Conservation (phyloP, 2,797 vertebrate genomes). For the Netta rufina region DNA sequence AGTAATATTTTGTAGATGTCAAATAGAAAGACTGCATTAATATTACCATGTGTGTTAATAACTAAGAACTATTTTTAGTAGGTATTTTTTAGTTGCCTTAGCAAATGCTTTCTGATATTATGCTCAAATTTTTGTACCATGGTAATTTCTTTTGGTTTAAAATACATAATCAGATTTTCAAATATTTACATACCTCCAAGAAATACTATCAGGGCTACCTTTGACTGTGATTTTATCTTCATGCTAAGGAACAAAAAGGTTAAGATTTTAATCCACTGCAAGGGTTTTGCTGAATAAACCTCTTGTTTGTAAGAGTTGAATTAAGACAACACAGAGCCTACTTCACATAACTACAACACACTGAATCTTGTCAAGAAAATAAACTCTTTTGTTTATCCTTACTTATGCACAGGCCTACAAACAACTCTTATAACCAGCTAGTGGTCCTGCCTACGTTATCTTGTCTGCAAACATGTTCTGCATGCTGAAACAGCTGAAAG, state of each 20-base stretch:
- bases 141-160: background rate
- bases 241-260: background rate
- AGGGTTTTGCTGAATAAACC: conserved; percentile 51
- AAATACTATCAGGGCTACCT: background rate
- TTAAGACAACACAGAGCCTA: conserved; percentile 29
- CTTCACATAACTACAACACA: background rate
- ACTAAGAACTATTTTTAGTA: background rate
- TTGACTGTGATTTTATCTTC: conserved; percentile 24
- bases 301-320: background rate
- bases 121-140: background rate
- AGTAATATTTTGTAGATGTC: background rate
- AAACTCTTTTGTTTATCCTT: conserved; percentile 52
- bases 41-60: background rate
- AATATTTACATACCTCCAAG: background rate
- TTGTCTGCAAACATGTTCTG: conserved; percentile 24
- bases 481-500: conserved; percentile 52
- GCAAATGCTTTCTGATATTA: background rate
- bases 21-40: background rate
- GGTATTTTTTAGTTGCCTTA: background rate
- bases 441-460: conserved; percentile 37
- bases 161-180: background rate
- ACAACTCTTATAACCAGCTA: conserved; percentile 41
- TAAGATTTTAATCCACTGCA: conserved; percentile 51
- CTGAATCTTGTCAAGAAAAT: conserved; percentile 41
- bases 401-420: conserved; percentile 2